phyloP scores from a whole-genome alignment of 2,797 vertebrate genomes.

The Sebastes taczanowskii region DNA sequence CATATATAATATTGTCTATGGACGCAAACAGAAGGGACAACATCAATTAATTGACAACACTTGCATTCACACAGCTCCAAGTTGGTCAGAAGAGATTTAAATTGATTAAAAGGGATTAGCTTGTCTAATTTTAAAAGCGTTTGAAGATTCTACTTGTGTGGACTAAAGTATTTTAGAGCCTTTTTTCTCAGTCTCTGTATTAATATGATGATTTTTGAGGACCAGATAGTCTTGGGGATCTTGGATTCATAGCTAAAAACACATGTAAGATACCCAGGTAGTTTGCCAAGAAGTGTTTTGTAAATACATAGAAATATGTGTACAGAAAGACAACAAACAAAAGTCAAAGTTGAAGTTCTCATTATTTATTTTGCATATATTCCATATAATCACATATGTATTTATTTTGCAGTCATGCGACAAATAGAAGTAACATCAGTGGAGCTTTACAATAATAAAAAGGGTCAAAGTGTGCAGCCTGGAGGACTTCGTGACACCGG shows the following conservation, averaged over 20 bases:
- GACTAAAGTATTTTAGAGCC: neutral
- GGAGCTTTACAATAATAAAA: neutral
- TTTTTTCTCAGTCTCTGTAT: neutral
- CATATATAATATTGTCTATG: neutral
- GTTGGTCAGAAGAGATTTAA: neutral
- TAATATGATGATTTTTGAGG: neutral
- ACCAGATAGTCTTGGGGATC: neutral
- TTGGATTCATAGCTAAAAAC: neutral
- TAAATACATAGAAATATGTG: too few species aligned
- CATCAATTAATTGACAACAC: neutral
- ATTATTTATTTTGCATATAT: slow-evolving; percentile 41
- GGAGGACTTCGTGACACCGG: neutral
- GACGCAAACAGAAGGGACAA: neutral
- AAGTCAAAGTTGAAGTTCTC: slow-evolving; percentile 16
- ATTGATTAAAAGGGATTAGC: neutral
- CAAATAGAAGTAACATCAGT: neutral
- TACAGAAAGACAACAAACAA: slow-evolving; percentile 7
- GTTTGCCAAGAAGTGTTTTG: too few species aligned
- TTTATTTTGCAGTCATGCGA: neutral
- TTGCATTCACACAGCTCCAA: neutral
- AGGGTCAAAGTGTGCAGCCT: neutral
- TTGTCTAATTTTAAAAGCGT: neutral
- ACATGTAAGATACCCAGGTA: too few species aligned
- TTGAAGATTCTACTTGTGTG: neutral
- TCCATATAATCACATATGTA: neutral